Percentiles rank a stretch among this genome's conserved stretches.
Evolutionary conservation across 2,797 vertebrate genomes (phyloP).

Genomic region (Limnodromus scolopaceus): DNA sequence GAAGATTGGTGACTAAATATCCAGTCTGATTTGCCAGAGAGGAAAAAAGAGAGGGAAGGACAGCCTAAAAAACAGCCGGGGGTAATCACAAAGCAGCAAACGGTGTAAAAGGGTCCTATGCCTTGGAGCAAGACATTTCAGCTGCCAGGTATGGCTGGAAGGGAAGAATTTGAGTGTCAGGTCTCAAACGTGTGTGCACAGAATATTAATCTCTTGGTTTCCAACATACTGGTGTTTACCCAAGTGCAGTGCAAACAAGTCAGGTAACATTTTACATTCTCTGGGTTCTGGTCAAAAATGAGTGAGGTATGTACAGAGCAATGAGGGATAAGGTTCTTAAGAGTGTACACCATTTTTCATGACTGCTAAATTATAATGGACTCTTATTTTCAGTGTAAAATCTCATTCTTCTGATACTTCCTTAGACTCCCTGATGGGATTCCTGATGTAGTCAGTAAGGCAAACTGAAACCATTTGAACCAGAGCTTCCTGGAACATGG

Average conservation of each 20-base stretch:
- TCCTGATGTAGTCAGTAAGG: background rate
- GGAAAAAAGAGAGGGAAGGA: background rate
- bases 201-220: background rate
- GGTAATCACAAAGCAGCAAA: background rate
- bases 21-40: background rate
- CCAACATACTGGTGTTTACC: background rate
- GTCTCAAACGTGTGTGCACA: background rate
- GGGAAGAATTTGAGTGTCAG: background rate
- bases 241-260: background rate
- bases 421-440: background rate
- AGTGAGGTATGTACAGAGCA: background rate
- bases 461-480: background rate
- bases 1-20: background rate
- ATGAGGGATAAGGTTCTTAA: background rate
- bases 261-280: background rate
- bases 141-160: background rate
- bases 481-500: background rate
- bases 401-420: background rate
- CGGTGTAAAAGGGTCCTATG: background rate
- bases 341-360: background rate
- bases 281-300: background rate
- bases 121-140: background rate
- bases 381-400: background rate
- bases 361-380: background rate
- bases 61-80: background rate